phyloP scores from a whole-genome alignment of 2,888 invertebrate species.

The Drosophila affinis region DNA sequence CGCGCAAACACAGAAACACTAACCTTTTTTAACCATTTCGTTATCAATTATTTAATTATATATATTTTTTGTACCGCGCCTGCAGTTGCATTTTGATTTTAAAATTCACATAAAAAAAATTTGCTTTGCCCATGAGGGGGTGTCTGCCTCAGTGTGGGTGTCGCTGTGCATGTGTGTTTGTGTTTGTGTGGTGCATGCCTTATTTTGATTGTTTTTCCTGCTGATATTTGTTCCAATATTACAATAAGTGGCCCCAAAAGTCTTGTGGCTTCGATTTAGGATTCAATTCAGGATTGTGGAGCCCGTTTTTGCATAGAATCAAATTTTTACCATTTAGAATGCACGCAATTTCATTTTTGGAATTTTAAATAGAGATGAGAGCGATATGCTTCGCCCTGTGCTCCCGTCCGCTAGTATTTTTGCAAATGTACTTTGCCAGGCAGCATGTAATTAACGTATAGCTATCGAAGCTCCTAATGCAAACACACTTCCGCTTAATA shows the following conservation, averaged over 20 bases:
- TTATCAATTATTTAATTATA: neutral
- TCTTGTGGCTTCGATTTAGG: neutral
- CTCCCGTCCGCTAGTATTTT: neutral
- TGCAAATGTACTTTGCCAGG: neutral
- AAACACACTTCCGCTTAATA: neutral
- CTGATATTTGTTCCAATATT: slow-evolving; percentile 1
- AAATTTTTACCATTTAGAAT: slow-evolving; percentile 39
- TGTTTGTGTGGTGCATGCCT: slow-evolving; percentile 8
- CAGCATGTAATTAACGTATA: neutral
- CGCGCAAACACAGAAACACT: neutral
- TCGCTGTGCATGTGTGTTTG: neutral
- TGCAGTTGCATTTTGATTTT: slow-evolving; percentile 2
- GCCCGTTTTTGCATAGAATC: neutral
- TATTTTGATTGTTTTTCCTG: slow-evolving; percentile 29
- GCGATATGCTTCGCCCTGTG: slow-evolving; percentile 26
- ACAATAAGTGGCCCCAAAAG: neutral
- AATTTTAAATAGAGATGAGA: slow-evolving; percentile 38
- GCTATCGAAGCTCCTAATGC: neutral
- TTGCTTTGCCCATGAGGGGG: slow-evolving; percentile 16
- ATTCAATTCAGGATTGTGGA: neutral
- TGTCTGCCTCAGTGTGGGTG: neutral
- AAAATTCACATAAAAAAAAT: neutral
- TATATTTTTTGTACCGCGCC: neutral
- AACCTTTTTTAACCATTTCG: slow-evolving; percentile 15
- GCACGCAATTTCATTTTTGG: slow-evolving; percentile 45